Evolutionary conservation across 2,113 vertebrate genomes (phyloP).

Genomic region (Oxyruncus cristatus): DNA sequence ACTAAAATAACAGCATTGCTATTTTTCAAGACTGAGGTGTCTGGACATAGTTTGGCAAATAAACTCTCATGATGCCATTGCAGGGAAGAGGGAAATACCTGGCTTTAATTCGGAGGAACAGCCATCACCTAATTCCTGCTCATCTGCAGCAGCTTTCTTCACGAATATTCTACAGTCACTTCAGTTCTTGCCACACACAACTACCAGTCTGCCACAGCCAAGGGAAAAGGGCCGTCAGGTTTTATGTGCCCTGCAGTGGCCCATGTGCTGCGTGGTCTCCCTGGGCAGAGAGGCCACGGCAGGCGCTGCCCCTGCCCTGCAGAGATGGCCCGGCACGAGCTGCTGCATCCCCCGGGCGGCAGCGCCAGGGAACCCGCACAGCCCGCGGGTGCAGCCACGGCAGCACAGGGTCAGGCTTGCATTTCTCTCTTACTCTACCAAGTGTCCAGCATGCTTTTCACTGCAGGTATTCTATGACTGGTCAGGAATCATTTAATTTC

Average conservation of each 20-base stretch:
- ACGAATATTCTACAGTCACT: background rate
- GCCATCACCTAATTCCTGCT: background rate
- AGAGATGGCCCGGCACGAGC: background rate
- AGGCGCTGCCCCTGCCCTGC: background rate
- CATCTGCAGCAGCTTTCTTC: background rate
- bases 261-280: background rate
- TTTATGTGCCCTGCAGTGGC: background rate
- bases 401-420: background rate
- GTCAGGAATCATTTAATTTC: background rate
- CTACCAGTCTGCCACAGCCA: background rate
- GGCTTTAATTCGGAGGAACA: background rate
- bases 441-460: background rate
- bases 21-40: background rate
- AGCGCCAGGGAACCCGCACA: background rate
- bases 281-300: background rate
- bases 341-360: background rate
- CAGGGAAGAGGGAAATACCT: background rate
- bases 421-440: background rate
- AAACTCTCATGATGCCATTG: background rate
- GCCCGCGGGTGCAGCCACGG: background rate
- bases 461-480: background rate
- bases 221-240: background rate
- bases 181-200: background rate
- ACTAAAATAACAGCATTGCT: background rate
- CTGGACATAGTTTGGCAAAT: background rate